These are phyloP conservation scores for Carapus acus DNA, from an alignment of 2,797 vertebrate species.

Conservation along the genomic window DNA sequence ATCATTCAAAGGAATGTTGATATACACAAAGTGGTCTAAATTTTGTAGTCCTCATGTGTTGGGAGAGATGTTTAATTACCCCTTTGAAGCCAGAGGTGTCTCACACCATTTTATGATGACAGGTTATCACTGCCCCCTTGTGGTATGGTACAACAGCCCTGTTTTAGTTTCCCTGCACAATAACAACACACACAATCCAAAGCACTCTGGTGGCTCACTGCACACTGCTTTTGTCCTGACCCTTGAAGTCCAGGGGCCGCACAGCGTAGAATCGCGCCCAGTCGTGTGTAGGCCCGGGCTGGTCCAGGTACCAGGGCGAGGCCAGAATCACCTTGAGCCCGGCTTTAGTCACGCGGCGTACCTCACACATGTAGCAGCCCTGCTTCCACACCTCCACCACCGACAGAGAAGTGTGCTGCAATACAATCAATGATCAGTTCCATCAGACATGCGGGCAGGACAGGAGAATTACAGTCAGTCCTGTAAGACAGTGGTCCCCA, in stretches of 20 bases:
- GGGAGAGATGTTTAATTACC: too few species aligned
- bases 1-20: too few species aligned
- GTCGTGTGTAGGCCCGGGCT: conserved; percentile 80
- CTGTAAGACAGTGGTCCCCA: too few species aligned
- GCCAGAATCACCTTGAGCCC: conserved; percentile 83
- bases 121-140: conserved; percentile 45
- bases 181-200: conserved; percentile 26
- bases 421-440: conserved; percentile 39
- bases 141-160: conserved; percentile 9
- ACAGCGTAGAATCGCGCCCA: conserved; percentile 82
- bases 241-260: conserved; percentile 81
- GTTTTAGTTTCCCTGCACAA: too few species aligned
- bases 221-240: conserved; percentile 65
- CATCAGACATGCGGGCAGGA: conserved; percentile 26
- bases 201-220: conserved; percentile 34
- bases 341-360: conserved; percentile 74
- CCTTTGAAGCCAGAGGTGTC: too few species aligned
- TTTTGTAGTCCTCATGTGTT: too few species aligned
- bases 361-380: conserved; percentile 73
- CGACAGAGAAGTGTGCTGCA: conserved; percentile 76
- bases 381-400: conserved; percentile 88
- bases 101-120: neutral
- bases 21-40: too few species aligned
- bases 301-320: conserved; percentile 91
- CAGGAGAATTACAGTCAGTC: neutral